Evolutionary conservation across 35 echinoderm and acorn worm species (phyloP).

Genomic region (Anneissia japonica): DNA sequence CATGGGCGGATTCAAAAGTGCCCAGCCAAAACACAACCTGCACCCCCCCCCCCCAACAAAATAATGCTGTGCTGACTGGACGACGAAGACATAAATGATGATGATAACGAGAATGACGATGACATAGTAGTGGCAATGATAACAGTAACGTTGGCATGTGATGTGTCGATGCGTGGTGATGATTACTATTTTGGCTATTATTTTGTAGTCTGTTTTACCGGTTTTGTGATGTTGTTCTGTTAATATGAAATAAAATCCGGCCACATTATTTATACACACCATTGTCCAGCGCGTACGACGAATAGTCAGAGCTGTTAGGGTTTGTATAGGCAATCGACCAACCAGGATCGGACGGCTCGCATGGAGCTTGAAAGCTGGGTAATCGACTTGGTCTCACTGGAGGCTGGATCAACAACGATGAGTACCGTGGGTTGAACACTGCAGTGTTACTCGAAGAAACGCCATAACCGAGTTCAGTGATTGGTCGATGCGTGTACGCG

Average conservation of each 20-base stretch:
- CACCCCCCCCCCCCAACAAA: too few relatives aligned
- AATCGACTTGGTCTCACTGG: slow-evolving; percentile 70
- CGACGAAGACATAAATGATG: neutral
- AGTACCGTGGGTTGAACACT: slow-evolving; percentile 80
- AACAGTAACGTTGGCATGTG: neutral
- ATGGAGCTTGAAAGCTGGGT: neutral
- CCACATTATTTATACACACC: too few relatives aligned
- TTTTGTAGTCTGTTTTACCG: too few relatives aligned
- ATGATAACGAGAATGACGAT: neutral
- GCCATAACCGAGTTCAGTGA: slow-evolving; percentile 66
- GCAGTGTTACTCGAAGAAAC: slow-evolving; percentile 39
- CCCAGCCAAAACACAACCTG: too few relatives aligned
- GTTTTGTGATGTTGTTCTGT: too few relatives aligned
- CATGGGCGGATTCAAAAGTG: too few relatives aligned
- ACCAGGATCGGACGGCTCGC: neutral
- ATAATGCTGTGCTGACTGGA: too few relatives aligned
- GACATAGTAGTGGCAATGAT: neutral
- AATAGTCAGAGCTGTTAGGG: neutral
- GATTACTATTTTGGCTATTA: too few relatives aligned
- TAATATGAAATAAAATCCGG: too few relatives aligned
- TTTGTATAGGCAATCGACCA: neutral
- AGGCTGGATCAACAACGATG: slow-evolving; percentile 86
- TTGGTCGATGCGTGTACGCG: neutral
- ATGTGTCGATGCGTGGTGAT: too few relatives aligned
- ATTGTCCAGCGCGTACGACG: neutral